Conservation (phyloP, 2,888 invertebrate species). For the Pristionchus mayeri region DNA sequence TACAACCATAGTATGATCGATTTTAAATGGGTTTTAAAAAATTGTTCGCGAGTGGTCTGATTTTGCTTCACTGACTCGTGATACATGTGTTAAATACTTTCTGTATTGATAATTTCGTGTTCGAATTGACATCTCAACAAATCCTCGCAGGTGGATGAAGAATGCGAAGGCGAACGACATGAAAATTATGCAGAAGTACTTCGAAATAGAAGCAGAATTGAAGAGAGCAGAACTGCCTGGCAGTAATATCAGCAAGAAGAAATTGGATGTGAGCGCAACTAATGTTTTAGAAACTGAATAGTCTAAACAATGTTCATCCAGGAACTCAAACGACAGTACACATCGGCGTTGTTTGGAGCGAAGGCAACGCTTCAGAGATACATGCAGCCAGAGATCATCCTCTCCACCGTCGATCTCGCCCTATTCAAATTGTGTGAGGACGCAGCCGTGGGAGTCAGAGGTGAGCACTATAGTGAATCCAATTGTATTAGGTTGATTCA, state of each 20-base stretch:
- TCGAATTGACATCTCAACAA: not conserved
- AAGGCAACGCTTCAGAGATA: not conserved
- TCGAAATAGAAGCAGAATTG: not conserved
- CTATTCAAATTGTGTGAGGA: not conserved
- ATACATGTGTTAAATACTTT: too few relatives aligned
- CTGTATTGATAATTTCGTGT: too few relatives aligned
- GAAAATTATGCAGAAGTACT: not conserved
- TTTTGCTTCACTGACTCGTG: too few relatives aligned
- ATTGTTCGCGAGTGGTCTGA: too few relatives aligned
- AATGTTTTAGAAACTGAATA: not conserved
- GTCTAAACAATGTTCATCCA: too few relatives aligned
- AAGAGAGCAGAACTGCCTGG: not conserved
- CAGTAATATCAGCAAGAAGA: not conserved
- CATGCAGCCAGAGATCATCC: conserved; percentile 10
- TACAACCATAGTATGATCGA: too few relatives aligned
- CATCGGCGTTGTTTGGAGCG: not conserved
- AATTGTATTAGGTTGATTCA: too few relatives aligned
- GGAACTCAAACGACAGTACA: not conserved
- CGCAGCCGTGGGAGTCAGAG: not conserved
- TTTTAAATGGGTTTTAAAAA: too few relatives aligned
- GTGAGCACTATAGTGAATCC: too few relatives aligned
- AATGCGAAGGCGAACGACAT: not conserved
- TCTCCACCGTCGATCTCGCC: not conserved
- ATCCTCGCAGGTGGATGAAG: not conserved
- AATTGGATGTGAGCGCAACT: not conserved